A percentile compares a stretch with the other conserved stretches of the same genome.
These are phyloP conservation scores for Zaprionus ornatus DNA, from an alignment of 1,140 invertebrate genomes.

Conservation along the genomic window DNA sequence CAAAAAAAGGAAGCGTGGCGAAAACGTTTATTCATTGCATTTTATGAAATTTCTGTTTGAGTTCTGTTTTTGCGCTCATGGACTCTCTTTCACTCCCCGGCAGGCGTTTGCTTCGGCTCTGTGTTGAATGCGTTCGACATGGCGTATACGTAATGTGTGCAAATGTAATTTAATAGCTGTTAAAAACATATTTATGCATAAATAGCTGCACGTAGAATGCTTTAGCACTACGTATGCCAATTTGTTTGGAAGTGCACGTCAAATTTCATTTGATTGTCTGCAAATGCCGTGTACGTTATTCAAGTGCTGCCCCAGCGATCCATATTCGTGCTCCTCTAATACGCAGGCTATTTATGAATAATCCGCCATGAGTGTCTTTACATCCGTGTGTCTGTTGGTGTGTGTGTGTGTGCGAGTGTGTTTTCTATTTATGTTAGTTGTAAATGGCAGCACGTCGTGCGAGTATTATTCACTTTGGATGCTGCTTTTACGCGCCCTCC, in stretches of 20 bases:
- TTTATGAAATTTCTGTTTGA: constrained; percentile 55
- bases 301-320: constrained; percentile 3
- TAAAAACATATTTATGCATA: constrained; percentile 59
- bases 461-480: constrained; percentile 75
- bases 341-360: constrained; percentile 72
- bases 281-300: constrained; percentile 56
- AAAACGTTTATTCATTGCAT: constrained; percentile 63
- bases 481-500: constrained; percentile 49
- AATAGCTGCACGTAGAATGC: constrained; percentile 59
- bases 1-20: constrained; percentile 14
- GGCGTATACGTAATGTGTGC: constrained; percentile 56
- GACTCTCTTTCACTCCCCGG: neutral
- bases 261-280: constrained; percentile 74
- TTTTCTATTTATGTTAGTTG: constrained; percentile 75
- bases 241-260: constrained; percentile 75
- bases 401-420: constrained; percentile 25
- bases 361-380: constrained; percentile 42
- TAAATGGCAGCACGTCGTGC: constrained; percentile 75
- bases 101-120: neutral
- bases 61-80: constrained; percentile 17
- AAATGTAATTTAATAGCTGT: constrained; percentile 64
- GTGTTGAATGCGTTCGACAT: constrained; percentile 7
- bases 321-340: constrained; percentile 21
- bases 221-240: constrained; percentile 47
- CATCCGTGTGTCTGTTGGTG: constrained; percentile 8